Evolutionary conservation across 2,797 vertebrate species (phyloP), one percentile per base, ranked within the genome.

Genomic region (Enteromius afrohamiltoni): DNA sequence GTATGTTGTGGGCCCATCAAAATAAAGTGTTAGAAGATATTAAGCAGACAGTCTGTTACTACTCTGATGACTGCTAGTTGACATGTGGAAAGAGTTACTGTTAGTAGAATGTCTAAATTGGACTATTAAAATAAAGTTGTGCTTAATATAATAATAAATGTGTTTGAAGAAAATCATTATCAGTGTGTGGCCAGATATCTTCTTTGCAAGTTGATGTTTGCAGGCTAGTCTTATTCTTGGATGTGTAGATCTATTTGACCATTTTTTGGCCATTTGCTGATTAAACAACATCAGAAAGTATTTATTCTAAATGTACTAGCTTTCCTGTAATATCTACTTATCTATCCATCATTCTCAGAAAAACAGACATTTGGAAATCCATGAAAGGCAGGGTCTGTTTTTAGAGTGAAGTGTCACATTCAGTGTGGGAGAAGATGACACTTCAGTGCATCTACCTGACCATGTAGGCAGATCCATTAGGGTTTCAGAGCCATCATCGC

Each of bases 401-500:
- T 80, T 65, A 42, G 80, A 87, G n/a, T 42, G 42, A 82, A 87
- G 70, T 42, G 75, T 70, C n/a, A 47, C 47, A 47, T 79, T 69
- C 67, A 71, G 26, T 70, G 79, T 62, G 34, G 26, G 29, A 73
- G 67, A 83, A 55, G 53, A 82, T 82, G 80, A 68, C 76, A 74
- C 68, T 78, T 85, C 23, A 80, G 4, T 77, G 29, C n/a, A 29
- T 55, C 17, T 84, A 42, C 45, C 69, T 81, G 55, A 64, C 55
- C 69, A 51, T 81, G 80, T 74, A 74, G 80, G 42, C 81, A 65
- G 60, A 82, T 76, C 81, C 81, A 83, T 77, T 76, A 76, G 37
- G 49, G 47, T 68, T 68, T 83, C 26, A 77, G 17, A 53, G 51
- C 62, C 62, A 42, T 77, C 62, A 76, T 82, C 60, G 6, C 58